phyloP scores from a whole-genome alignment of 2,888 invertebrate genomes.

The Gastracanthus pulcherrimus region DNA sequence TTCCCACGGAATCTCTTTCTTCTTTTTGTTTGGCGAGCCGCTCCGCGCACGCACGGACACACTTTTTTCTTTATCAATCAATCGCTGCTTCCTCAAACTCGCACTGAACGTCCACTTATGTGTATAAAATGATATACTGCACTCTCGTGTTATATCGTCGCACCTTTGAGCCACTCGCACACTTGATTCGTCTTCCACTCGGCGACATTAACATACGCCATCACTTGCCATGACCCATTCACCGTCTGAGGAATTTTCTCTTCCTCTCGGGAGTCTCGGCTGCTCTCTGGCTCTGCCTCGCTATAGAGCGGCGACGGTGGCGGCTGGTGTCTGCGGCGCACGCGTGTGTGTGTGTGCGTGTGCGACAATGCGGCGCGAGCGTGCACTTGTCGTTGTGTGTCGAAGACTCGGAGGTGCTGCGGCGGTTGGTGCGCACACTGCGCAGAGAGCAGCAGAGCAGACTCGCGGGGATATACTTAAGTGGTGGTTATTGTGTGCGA shows the following conservation, averaged over 20 bases:
- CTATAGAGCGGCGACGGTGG: not conserved
- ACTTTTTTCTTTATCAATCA: no score
- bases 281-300: not conserved
- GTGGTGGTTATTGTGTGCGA: no score
- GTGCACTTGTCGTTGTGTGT: not conserved
- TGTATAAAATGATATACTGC: not conserved
- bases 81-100: no score
- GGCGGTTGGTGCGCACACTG: no score
- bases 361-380: not conserved
- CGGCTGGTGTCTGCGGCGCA: not conserved
- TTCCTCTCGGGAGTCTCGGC: constrained; percentile 42
- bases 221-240: constrained; percentile 72
- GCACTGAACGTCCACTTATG: not conserved
- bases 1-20: constrained; percentile 33
- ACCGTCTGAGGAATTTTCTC: constrained; percentile 52
- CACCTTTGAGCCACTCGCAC: constrained; percentile 94
- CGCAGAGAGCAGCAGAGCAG: not conserved
- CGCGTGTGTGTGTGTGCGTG: not conserved
- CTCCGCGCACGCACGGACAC: not conserved
- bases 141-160: constrained; percentile 34
- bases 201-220: constrained; percentile 91
- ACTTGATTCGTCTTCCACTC: constrained; percentile 95
- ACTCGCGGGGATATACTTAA: no score
- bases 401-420: no score
- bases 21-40: not conserved